Base-by-base conservation (phyloP, 2,113 vertebrate genomes). In the Podarcis raffonei region DNA sequence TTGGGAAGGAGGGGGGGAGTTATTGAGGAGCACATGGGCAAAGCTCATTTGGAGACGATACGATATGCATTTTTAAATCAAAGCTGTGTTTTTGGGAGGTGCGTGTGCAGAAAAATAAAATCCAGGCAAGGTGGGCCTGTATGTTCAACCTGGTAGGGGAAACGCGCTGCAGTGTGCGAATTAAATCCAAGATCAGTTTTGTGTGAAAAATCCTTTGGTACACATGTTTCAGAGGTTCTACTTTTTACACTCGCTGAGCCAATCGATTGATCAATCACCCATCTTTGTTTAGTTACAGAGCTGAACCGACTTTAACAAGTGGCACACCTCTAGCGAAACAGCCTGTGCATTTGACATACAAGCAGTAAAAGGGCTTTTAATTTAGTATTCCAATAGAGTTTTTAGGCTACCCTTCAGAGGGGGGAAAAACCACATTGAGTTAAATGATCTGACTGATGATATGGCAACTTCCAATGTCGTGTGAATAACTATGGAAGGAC, bases 1-100 rank as follows among this genome's bases (percentile, higher is more conserved):
- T 87, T 93, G 93, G 93, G 89, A 92, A 90, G 78, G 89, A 89
- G 87, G 91, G 91, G 81, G 71, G 89, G 88, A 88, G 87, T 89
- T 93, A 1, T 89, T 88, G 72, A 76, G 83, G 78, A 84, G 2
- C 65, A 89, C 66, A 0, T 89, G 83, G 69, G 0, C 13, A 5
- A 79, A 35, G 48, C 79, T 92, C 0, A 0, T 32, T 20, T 8
- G 12, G 30, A 53, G 37, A 71, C 32, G 65, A 87, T 18, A 75
- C 12, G 3, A 3, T 35, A 37, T 68, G 71, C 59, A 4, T 66
- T 12, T 4, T 4, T n/a, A 82, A 48, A 48, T 86, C 37, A 3
- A 3, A 7, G 27, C 9, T 27, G 57, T 53, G 6, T 16, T 59
- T 72, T 87, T 27, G 5, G 35, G 39, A 18, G 57, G 30, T 57